Conservation (phyloP, 2,888 invertebrate species). For the Oxystoma pomonae region DNA sequence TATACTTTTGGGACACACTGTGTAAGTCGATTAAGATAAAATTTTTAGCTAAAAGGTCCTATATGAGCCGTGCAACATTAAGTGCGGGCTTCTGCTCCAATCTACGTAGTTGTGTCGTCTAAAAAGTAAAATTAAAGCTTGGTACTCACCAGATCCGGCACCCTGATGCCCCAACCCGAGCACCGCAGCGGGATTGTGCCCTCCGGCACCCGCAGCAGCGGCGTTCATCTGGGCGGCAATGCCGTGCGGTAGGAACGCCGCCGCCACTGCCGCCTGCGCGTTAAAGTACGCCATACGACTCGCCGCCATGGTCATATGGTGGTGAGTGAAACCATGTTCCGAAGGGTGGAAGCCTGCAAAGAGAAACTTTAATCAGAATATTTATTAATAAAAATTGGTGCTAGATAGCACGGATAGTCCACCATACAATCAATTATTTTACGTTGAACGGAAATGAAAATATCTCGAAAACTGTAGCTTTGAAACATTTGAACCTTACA, state of each 20-base stretch:
- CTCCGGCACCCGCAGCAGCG: slow-evolving; percentile 41
- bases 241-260: slow-evolving; percentile 76
- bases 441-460: too few relatives aligned
- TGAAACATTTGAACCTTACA: too few relatives aligned
- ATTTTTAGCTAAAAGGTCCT: neutral
- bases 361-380: too few relatives aligned
- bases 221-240: slow-evolving; percentile 49
- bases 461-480: too few relatives aligned
- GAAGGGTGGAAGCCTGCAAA: slow-evolving; percentile 43
- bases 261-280: slow-evolving; percentile 88
- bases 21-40: slow-evolving; percentile 9
- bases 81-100: too few relatives aligned
- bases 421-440: too few relatives aligned
- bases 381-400: too few relatives aligned
- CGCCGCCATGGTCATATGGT: slow-evolving; percentile 67
- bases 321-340: slow-evolving; percentile 49
- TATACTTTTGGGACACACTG: too few relatives aligned
- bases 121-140: too few relatives aligned
- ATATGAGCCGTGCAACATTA: slow-evolving; percentile 6
- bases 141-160: slow-evolving; percentile 44
- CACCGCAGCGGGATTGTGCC: slow-evolving; percentile 45
- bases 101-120: too few relatives aligned
- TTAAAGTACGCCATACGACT: slow-evolving; percentile 87
- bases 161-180: slow-evolving; percentile 44
- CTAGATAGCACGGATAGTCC: too few relatives aligned